A percentile compares a stretch with the other conserved stretches of the same genome.
phyloP scores from a whole-genome alignment of 2,797 vertebrate species.

The Syngnathus acus region DNA sequence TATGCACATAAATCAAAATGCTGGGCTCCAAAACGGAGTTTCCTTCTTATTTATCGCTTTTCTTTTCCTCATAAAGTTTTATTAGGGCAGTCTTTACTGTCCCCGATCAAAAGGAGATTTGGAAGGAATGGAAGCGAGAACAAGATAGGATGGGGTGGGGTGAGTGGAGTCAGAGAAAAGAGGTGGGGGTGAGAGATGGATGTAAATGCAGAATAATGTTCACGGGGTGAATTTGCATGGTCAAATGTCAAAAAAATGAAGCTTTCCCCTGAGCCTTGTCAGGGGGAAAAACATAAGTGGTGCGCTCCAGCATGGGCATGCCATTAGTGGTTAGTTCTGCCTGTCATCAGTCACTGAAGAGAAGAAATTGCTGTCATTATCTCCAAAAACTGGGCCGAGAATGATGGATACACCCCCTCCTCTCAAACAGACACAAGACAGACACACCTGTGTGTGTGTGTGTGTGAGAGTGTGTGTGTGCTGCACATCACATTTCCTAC shows the following conservation, averaged over 20 bases:
- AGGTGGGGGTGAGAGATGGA: conserved; percentile 60
- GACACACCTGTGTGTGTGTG: conserved; percentile 25
- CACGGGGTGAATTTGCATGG: conserved; percentile 99
- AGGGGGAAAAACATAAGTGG: conserved; percentile 93
- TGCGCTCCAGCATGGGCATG: conserved; percentile 86
- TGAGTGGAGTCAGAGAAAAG: conserved; percentile 41
- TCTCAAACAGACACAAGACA: conserved; percentile 43
- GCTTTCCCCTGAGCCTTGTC: conserved; percentile 96
- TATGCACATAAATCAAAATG: conserved; percentile 20
- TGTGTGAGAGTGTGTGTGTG: conserved; percentile 7
- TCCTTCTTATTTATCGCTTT: conserved; percentile 76
- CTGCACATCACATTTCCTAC: conserved; percentile 11
- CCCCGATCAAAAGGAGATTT: conserved; percentile 64
- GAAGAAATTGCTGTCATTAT: conserved; percentile 93
- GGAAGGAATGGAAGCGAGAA: conserved; percentile 21
- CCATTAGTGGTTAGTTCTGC: conserved; percentile 95
- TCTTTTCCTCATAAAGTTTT: conserved; percentile 69
- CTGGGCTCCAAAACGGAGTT: conserved; percentile 66
- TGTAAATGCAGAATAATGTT: conserved; percentile 99
- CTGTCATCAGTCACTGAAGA: conserved; percentile 90
- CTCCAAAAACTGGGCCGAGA: conserved; percentile 68
- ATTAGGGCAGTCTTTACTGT: conserved; percentile 77
- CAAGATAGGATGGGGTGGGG: conserved; percentile 25
- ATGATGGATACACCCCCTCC: conserved; percentile 61
- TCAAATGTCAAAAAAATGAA: conserved; percentile 99